Base-by-base conservation (phyloP, 2,797 vertebrate species). In the Arnoldichthys spilopterus region DNA sequence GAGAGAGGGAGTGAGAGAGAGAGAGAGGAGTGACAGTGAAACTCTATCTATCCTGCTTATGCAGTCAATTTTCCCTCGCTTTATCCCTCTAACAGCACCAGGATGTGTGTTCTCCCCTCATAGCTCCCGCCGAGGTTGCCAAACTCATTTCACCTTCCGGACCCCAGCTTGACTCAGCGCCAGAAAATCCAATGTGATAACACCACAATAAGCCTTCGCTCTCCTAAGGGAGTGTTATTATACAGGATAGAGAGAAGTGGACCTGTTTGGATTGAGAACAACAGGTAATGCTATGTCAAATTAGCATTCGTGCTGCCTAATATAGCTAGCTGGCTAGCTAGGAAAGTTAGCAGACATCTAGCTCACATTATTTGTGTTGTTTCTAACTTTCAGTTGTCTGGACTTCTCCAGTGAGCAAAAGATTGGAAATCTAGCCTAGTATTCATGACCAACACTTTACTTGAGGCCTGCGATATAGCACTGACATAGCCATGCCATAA, bases 71-170 rank as follows among this genome's bases (percentile, higher is more conserved):
- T 93, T 91, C 89, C 87, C 84, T 89, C 89, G 89, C 89, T 92
- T 92, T 91, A 84, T 92, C 86, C 77, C 87, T 88, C 90, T 91
- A 91, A 94, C 91, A 91, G 92, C 91, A 90, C 86, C 90, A 89
- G 90, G 89, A 89, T 93, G 93, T 94, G 92, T 92, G 92, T 92
- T 92, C 89, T 87, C 85, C 89, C 90, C 88, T 91, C 88, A 71
- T 61, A 78, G 87, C 86, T 85, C 86, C 86, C 87, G 87, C 90
- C 82, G 88, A 93, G 92, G 93, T 94, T 94, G 91, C 92, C 92
- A 94, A 95, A 95, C 92, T 95, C 93, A 94, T 95, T 95, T 93
- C 93, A 94, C 93, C 92, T 93, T 86, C 88, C 91, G 90, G 92
- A 94, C 93, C 92, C 86, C 85, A 69, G 90, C 88, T 93, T 91